Percentiles rank a stretch among this genome's conserved stretches.
These are phyloP conservation scores for Fukomys damarensis DNA, from an alignment of 2,113 vertebrate species.

Conservation along the genomic window DNA sequence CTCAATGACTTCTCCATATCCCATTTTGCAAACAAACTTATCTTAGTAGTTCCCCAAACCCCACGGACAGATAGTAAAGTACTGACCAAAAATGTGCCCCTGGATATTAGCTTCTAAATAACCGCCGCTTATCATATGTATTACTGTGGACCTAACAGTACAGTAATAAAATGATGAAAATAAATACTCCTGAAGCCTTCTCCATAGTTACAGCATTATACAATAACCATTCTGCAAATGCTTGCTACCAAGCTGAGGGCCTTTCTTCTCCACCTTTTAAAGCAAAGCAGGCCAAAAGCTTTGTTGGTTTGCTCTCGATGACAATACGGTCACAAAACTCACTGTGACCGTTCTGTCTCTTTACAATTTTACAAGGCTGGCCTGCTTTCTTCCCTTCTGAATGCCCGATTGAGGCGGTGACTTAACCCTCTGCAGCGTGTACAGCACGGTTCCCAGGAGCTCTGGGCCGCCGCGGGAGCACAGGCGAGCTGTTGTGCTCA, in stretches of 20 bases:
- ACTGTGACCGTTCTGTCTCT: slow-evolving; percentile 85
- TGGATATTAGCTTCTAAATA: not conserved
- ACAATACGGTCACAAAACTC: slow-evolving; percentile 88
- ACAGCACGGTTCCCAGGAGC: slow-evolving; percentile 88
- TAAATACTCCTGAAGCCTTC: not conserved
- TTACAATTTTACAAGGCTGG: slow-evolving; percentile 86
- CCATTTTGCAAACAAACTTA: no score
- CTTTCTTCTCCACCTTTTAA: slow-evolving; percentile 83
- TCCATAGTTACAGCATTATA: not conserved
- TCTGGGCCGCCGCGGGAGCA: slow-evolving; percentile 84
- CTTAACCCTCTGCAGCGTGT: slow-evolving; percentile 88
- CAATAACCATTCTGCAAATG: not conserved
- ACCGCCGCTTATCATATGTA: not conserved
- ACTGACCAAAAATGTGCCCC: not conserved
- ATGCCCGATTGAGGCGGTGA: slow-evolving; percentile 88
- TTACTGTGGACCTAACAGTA: accelerated
- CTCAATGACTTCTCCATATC: not conserved
- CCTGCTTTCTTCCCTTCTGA: slow-evolving; percentile 81
- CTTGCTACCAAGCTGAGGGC: slow-evolving; percentile 77
- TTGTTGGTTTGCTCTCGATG: slow-evolving; percentile 85
- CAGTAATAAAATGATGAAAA: not conserved
- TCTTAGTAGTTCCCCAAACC: not conserved
- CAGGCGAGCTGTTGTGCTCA: slow-evolving; percentile 89
- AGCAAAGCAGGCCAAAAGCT: slow-evolving; percentile 77
- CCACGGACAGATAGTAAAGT: not conserved